Evolutionary conservation across 2,797 vertebrate genomes (phyloP), one percentile per base, ranked within the genome.

Genomic region (Dipus sagitta): DNA sequence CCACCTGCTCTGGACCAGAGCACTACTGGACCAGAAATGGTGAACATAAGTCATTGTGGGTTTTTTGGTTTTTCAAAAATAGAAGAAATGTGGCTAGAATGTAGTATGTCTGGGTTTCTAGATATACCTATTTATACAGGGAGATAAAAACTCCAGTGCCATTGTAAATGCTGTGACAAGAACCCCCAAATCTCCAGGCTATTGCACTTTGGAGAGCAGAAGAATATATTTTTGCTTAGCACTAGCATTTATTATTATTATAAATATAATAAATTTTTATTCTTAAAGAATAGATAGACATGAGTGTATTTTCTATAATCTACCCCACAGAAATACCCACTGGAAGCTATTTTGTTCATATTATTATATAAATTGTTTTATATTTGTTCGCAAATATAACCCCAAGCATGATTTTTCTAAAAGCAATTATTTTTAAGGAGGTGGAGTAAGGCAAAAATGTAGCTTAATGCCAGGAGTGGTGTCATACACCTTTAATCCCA

Each of bases 31-130:
- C 91, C 88, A 96, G 88, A 96, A 96, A 97, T n/a, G 76, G 94
- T 92, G 85, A 98, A 95, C 78, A 76, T 68, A 98, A 98, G 96
- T 96, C 96, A 97, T 80, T 97, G 86, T 92, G 86, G 68, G 68
- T 97, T 97, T 96, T 97, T 94, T 92, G 72, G 95, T 28, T 95
- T 96, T 97, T 95, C 91, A 95, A 97, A 94, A 97, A 96, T 84
- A 75, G 54, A 9, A 24, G 74, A 95, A 78, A 60, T 96, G 86
- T 96, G 97, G 70, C 77, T 47, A 15, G 76, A 94, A 86, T 95
- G 93, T 92, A 94, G 87, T 58, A 67, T 86, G 0, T 87, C 81
- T 96, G 87, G 64, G 32, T 92, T 92, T 96, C 85, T 85, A 92
- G 91, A 76, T 67, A 34, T 64, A 32, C 92, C 81, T 81, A 68